Base-by-base conservation (phyloP, 2,797 vertebrate genomes). In the Cheirogaleus major region DNA sequence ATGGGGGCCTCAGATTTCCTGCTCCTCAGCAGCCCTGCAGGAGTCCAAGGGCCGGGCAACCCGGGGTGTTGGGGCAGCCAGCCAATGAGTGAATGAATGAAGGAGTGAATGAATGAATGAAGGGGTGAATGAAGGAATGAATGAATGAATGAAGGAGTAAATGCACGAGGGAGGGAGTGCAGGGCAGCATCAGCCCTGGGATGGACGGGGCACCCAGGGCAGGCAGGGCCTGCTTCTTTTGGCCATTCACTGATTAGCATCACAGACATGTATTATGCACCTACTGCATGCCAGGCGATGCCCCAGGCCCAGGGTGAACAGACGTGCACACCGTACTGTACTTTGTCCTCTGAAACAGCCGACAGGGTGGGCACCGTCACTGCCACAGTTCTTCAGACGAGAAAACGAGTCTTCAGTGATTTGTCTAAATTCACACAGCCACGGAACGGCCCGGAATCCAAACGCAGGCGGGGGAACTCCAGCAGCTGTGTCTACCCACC, bases 1-100 rank as follows among this genome's bases (percentile, higher is more conserved):
- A 67, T 85, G 83, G 78, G 78, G 94, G 55, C 82, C 73, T 95
- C 12, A 0, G 92, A 76, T 82, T 80, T 92, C 96, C 95, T 96
- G 72, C 91, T 73, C 45, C 67, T 48, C 20, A 14, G 78, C 25
- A 48, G 48, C 72, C 55, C 73, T 25, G 30, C 0, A 1, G 14
- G 48, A 5, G 4, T 35, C 63, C 41, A 25, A 1, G 52, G 32
- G 38, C 30, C 8, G 0, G 2, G 65, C 57, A 32, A 72, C 38
- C 55, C 0, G 1, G 4, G 70, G 85, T 5, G 8, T 25, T n/a
- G 1, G 69, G 75, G 35, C 41, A 5, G 35, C 78, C 35, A 5
- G 5, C 23, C 25, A 6, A 61, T 0, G 7, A 27, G 52, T 0
- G 12, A 23, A 50, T 27, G 41, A 14, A n/a, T 0, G 6, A 9